These are phyloP conservation scores for Tipula helvola DNA, from an alignment of 2,888 invertebrate species.

Conservation along the genomic window DNA sequence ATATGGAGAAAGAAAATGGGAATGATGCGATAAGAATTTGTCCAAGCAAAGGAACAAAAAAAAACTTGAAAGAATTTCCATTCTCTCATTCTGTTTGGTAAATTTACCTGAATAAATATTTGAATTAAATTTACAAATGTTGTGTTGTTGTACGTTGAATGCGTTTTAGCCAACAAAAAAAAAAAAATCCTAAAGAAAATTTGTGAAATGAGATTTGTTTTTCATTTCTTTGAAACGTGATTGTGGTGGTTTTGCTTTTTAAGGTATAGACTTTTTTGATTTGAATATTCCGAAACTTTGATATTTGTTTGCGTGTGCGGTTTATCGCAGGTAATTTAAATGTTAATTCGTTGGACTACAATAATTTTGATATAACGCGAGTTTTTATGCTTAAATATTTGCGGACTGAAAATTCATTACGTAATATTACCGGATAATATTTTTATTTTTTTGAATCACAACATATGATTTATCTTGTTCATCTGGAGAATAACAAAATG, in stretches of 20 bases:
- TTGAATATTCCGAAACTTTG: neutral
- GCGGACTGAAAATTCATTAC: neutral
- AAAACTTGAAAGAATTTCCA: neutral
- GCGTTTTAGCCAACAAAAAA: neutral
- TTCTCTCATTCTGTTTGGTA: neutral
- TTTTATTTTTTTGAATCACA: neutral
- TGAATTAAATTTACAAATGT: neutral
- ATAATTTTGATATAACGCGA: neutral
- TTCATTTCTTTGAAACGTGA: neutral
- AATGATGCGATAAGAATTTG: neutral
- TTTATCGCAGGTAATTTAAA: neutral
- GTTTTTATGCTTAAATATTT: neutral
- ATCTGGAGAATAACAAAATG: neutral
- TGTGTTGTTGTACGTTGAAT: neutral
- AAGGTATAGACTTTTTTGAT: neutral
- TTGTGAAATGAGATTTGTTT: neutral
- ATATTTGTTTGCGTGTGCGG: neutral
- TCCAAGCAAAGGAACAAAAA: neutral
- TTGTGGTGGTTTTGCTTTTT: neutral
- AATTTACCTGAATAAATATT: constrained; percentile 4
- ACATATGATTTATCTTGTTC: neutral
- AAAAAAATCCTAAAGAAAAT: neutral
- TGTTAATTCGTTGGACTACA: neutral
- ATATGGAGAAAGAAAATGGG: neutral
- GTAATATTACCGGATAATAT: neutral